Percentiles rank a stretch among this genome's conserved stretches.
Conservation (phyloP, 2,113 vertebrate species). For the Casuarius casuarius region DNA sequence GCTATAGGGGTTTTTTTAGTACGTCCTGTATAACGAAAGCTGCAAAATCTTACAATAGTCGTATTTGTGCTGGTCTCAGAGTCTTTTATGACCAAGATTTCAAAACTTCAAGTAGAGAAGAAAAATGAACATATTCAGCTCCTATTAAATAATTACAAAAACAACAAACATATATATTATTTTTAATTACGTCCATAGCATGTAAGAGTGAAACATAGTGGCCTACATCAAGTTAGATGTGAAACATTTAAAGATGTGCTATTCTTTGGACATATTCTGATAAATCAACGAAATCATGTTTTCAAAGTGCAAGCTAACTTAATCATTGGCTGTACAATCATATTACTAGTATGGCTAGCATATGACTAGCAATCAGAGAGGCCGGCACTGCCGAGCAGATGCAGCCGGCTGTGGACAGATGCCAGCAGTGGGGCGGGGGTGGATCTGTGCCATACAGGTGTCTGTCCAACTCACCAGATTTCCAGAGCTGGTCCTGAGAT, state of each 20-base stretch:
- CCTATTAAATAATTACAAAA: slow-evolving; percentile 29
- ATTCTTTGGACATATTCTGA: not conserved
- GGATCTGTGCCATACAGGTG: not conserved
- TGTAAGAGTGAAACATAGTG: not conserved
- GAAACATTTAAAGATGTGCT: not conserved
- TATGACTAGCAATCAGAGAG: no score
- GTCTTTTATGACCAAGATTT: not conserved
- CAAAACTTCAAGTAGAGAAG: not conserved
- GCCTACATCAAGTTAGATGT: not conserved
- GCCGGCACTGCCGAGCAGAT: no score
- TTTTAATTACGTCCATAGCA: not conserved
- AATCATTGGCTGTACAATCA: not conserved
- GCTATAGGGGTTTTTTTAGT: not conserved
- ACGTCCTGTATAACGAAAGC: not conserved
- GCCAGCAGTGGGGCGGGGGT: not conserved
- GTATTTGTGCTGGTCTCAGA: not conserved
- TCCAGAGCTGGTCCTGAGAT: not conserved
- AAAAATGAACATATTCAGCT: not conserved
- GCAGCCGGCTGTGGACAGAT: no score
- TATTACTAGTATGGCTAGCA: not conserved
- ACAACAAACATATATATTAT: not conserved
- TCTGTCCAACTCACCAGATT: not conserved
- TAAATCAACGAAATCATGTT: not conserved
- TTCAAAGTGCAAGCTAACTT: not conserved
- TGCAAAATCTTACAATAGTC: not conserved